phyloP scores from a whole-genome alignment of 2,113 vertebrate species.

The Grantiella picta region DNA sequence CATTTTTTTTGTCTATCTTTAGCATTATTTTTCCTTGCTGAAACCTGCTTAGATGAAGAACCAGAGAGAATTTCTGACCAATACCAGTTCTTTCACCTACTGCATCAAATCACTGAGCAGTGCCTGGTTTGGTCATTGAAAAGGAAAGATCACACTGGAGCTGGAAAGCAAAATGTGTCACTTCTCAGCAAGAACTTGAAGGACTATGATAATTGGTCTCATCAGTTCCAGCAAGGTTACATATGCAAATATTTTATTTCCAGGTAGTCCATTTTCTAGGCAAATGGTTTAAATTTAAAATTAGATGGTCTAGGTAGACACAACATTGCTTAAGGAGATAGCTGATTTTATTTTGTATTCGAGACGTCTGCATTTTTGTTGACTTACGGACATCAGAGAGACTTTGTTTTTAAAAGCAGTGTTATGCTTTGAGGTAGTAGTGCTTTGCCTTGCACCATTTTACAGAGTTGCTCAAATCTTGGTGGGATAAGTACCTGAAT shows the following conservation, averaged over 20 bases:
- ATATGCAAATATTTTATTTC: background rate
- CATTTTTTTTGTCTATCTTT: background rate
- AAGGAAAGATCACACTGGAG: background rate
- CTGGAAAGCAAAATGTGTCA: background rate
- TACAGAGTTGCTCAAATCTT: background rate
- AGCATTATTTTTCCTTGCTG: background rate
- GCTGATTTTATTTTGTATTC: background rate
- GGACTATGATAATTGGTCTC: background rate
- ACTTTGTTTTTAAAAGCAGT: background rate
- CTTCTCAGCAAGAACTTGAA: background rate
- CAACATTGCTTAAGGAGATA: background rate
- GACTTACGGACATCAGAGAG: background rate
- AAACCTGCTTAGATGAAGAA: background rate
- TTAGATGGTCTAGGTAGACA: background rate
- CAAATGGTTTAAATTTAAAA: background rate
- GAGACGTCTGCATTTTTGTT: background rate
- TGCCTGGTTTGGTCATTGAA: background rate
- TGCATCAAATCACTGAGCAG: background rate
- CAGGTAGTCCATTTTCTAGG: background rate
- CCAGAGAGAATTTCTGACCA: background rate
- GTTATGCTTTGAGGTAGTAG: background rate
- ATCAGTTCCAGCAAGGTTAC: background rate
- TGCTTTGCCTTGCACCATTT: background rate
- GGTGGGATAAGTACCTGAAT: background rate
- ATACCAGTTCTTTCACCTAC: background rate